Conservation (phyloP, 37 sponge, comb jelly and placozoan species). For the Axinella damicornis region DNA sequence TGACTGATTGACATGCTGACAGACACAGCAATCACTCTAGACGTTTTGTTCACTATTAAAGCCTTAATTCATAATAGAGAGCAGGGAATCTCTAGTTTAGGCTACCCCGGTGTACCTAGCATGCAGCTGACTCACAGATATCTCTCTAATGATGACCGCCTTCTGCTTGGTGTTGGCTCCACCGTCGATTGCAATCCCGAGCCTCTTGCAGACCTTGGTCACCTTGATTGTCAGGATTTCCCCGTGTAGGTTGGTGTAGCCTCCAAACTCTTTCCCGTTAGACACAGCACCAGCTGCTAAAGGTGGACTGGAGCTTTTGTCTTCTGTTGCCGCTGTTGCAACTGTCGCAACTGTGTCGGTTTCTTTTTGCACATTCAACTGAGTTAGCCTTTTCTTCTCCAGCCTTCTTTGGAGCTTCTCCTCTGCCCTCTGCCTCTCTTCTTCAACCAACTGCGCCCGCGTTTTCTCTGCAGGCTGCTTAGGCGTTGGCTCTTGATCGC, state of each 20-base stretch:
- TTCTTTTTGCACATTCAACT: slow-evolving; percentile 6
- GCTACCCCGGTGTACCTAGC: too few species aligned
- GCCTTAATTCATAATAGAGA: too few species aligned
- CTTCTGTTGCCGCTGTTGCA: background rate
- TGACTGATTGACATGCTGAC: too few species aligned
- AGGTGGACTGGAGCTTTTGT: too few species aligned
- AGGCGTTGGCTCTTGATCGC: background rate
- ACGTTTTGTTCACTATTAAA: too few species aligned
- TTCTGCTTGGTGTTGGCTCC: slow-evolving; percentile 88
- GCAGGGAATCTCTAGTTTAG: too few species aligned
- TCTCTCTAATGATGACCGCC: slow-evolving; percentile 76
- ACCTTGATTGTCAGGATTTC: slow-evolving; percentile 66
- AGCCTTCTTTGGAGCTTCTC: slow-evolving; percentile 53
- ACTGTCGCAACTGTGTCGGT: background rate
- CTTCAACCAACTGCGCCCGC: slow-evolving; percentile 13
- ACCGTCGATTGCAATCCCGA: slow-evolving; percentile 92
- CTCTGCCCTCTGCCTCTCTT: slow-evolving; percentile 63
- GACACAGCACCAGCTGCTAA: background rate
- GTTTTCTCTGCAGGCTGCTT: slow-evolving; percentile 26
- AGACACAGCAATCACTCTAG: too few species aligned
- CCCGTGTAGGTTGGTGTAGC: slow-evolving; percentile 74
- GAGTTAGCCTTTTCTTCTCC: background rate
- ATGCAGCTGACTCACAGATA: slow-evolving; percentile 74
- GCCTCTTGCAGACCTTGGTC: slow-evolving; percentile 67
- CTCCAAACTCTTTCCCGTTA: slow-evolving; percentile 46